These are phyloP conservation scores for Whitmania pigra DNA, from an alignment of 1,140 invertebrate genomes.

Conservation along the genomic window DNA sequence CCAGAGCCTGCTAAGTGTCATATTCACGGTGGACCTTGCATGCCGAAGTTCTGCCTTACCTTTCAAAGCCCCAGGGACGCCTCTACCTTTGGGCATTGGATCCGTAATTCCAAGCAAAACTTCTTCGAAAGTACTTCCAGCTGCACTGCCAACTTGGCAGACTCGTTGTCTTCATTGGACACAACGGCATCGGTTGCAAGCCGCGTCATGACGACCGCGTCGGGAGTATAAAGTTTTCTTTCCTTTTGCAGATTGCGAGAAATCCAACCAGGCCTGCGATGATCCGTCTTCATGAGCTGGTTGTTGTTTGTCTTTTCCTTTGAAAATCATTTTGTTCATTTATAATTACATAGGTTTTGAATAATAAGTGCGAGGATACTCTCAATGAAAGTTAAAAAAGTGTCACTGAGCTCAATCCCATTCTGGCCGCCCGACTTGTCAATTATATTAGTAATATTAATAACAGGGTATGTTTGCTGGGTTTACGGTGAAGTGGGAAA, in stretches of 20 bases:
- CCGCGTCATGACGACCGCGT: too few species aligned
- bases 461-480: conserved; percentile 5
- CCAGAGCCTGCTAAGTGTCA: conserved; percentile 81
- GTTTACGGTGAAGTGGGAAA: not conserved
- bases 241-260: not conserved
- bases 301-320: not conserved
- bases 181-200: too few species aligned
- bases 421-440: not conserved
- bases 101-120: conserved; percentile 75
- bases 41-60: conserved; percentile 89
- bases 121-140: conserved; percentile 66
- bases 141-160: too few species aligned
- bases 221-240: not conserved
- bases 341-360: not conserved
- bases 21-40: conserved; percentile 85
- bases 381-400: too few species aligned
- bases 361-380: too few species aligned
- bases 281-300: not conserved
- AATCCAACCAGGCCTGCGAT: not conserved
- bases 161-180: too few species aligned
- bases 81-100: conserved; percentile 80
- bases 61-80: conserved; percentile 88
- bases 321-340: not conserved
- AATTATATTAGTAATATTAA: too few species aligned
- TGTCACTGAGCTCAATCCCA: too few species aligned